These are phyloP conservation scores for Ferrisia virgata DNA, from an alignment of 2,888 invertebrate species.

Conservation along the genomic window DNA sequence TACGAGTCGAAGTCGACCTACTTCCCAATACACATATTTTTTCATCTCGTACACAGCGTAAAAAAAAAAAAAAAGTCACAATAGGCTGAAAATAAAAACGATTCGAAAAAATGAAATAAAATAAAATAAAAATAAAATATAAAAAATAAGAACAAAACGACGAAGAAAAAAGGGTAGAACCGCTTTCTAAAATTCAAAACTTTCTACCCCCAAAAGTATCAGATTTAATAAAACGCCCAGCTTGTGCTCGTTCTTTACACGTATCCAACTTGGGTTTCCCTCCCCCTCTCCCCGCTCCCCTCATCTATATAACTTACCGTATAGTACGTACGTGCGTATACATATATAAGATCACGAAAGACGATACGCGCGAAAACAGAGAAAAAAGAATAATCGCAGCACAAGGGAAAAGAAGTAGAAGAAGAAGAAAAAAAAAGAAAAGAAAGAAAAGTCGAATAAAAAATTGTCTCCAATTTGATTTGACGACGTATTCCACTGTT, in stretches of 20 bases:
- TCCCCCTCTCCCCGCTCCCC: not conserved
- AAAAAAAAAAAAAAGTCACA: no score
- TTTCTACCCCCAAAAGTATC: not conserved
- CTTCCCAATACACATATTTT: no score
- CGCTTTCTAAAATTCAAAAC: not conserved
- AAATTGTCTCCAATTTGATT: conserved; percentile 23
- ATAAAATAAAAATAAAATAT: no score
- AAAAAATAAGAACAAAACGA: not conserved
- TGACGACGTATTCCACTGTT: conserved; percentile 28
- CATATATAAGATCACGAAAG: no score
- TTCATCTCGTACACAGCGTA: no score
- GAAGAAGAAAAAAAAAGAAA: not conserved
- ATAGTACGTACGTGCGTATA: no score
- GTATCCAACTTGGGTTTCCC: not conserved
- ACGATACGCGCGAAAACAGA: not conserved
- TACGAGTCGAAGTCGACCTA: no score
- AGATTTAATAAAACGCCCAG: not conserved
- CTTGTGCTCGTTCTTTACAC: not conserved
- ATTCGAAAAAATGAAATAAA: no score
- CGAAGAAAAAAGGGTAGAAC: not conserved
- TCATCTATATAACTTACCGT: no score
- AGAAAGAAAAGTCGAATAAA: not conserved
- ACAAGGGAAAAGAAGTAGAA: not conserved
- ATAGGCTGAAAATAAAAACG: no score
- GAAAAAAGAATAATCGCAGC: not conserved